These are phyloP conservation scores for Oryctolagus cuniculus DNA, from an alignment of 2,113 vertebrate genomes.

Conservation along the genomic window DNA sequence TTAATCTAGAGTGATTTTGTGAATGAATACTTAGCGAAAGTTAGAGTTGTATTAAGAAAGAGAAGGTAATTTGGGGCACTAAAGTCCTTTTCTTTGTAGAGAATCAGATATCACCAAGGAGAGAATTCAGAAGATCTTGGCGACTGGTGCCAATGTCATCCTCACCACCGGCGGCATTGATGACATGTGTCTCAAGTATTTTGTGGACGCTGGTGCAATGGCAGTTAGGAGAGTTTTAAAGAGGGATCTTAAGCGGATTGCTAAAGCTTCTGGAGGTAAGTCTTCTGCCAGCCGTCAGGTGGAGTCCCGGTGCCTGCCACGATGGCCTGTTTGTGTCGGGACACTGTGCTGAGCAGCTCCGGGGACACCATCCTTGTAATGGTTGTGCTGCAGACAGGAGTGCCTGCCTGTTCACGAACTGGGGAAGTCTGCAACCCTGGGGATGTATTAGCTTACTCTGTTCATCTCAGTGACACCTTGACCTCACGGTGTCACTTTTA, in stretches of 20 bases:
- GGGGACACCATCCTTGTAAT: not conserved
- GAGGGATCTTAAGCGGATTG: conserved; percentile 96
- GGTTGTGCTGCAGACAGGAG: not conserved
- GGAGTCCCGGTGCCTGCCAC: not conserved
- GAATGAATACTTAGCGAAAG: not conserved
- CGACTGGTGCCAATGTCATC: conserved; percentile 95
- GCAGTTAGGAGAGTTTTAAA: conserved; percentile 97
- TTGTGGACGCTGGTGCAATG: conserved; percentile 96
- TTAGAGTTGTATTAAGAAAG: not conserved
- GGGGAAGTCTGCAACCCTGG: too few species aligned
- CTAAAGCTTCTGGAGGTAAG: conserved; percentile 97
- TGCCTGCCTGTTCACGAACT: not conserved
- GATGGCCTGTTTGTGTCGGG: not conserved
- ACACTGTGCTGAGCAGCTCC: not conserved
- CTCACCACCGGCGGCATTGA: conserved; percentile 98
- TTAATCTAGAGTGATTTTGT: not conserved
- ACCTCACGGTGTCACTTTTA: not conserved
- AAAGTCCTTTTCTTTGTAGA: conserved; percentile 82
- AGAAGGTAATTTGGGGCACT: not conserved
- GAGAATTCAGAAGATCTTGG: conserved; percentile 97
- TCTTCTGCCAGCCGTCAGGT: not conserved
- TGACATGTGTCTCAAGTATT: conserved; percentile 99
- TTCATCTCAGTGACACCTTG: not conserved
- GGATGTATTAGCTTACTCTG: not conserved
- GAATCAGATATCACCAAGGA: conserved; percentile 99